These are phyloP conservation scores for Anneissia japonica DNA, from an alignment of 35 echinoderm and acorn worm species.

Conservation along the genomic window DNA sequence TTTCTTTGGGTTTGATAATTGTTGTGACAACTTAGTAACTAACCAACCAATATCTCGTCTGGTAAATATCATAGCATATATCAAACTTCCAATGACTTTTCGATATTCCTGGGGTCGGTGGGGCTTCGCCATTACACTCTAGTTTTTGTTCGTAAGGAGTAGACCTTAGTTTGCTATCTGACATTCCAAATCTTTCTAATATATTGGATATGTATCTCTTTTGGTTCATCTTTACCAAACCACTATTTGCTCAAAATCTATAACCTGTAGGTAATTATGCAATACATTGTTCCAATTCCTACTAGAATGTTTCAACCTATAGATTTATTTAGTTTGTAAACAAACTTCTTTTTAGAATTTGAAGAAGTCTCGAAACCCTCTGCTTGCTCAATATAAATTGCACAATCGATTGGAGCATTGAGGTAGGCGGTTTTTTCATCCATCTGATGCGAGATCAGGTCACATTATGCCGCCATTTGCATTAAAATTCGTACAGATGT, in stretches of 20 bases:
- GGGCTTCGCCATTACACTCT: constrained; percentile 4
- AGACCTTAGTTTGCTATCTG: constrained; percentile 7
- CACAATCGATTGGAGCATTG: constrained; percentile 55
- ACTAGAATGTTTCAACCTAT: constrained; percentile 55
- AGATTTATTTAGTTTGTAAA: constrained; percentile 54
- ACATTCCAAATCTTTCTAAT: constrained; percentile 14
- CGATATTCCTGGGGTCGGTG: constrained; percentile 4
- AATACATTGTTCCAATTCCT: constrained; percentile 51
- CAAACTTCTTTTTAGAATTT: constrained; percentile 31
- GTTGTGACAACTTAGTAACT: constrained; percentile 21
- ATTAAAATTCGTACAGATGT: constrained; percentile 34
- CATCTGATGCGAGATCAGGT: constrained; percentile 53
- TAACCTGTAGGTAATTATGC: constrained; percentile 27
- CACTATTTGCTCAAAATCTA: constrained; percentile 20
- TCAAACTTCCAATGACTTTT: constrained; percentile 23
- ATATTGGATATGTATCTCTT: constrained; percentile 16
- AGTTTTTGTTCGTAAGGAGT: constrained; percentile 21
- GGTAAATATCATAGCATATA: constrained; percentile 26
- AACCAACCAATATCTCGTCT: constrained; percentile 21
- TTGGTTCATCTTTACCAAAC: constrained; percentile 14
- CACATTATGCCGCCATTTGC: constrained; percentile 39
- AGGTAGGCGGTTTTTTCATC: constrained; percentile 53
- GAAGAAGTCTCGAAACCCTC: constrained; percentile 11
- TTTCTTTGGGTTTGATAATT: constrained; percentile 20
- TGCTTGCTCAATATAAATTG: constrained; percentile 49